Conservation (phyloP, 2,888 invertebrate species). For the Chymomyza procnemis region DNA sequence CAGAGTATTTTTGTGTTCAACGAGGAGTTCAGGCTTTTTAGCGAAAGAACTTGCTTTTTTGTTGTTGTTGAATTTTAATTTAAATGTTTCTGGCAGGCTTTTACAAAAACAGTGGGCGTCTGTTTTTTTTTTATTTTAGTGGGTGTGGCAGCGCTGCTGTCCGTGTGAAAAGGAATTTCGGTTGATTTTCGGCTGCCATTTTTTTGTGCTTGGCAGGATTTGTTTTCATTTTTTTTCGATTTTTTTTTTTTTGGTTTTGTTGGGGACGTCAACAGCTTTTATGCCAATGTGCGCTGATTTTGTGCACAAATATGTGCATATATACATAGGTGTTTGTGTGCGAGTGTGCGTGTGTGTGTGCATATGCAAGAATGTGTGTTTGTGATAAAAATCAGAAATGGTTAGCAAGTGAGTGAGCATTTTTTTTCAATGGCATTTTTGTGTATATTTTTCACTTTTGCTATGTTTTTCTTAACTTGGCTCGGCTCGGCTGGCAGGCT, state of each 20-base stretch:
- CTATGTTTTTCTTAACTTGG: background rate
- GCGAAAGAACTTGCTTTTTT: background rate
- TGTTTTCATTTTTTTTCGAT: background rate
- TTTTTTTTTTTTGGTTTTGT: background rate
- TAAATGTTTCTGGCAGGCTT: constrained; percentile 69
- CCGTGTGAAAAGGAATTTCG: background rate
- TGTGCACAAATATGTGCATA: constrained; percentile 16
- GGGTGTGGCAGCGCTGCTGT: background rate
- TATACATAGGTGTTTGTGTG: background rate
- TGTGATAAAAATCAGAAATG: constrained; percentile 65
- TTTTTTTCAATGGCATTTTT: constrained; percentile 61
- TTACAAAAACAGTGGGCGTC: constrained; percentile 15
- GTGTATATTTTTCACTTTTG: background rate
- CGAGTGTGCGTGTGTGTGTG: constrained; percentile 23
- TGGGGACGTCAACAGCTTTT: constrained; percentile 57
- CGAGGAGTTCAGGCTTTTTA: too few species aligned
- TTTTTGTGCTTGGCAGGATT: background rate
- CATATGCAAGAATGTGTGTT: background rate
- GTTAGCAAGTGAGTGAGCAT: constrained; percentile 52
- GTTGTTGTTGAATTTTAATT: constrained; percentile 54
- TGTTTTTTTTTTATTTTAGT: too few species aligned
- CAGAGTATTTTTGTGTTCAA: background rate
- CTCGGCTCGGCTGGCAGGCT: background rate
- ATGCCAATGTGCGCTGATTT: constrained; percentile 54
- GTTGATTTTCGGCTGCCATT: constrained; percentile 1